Evolutionary conservation across 1,140 invertebrate species (phyloP).

Genomic region (Cryptotermes secundus): DNA sequence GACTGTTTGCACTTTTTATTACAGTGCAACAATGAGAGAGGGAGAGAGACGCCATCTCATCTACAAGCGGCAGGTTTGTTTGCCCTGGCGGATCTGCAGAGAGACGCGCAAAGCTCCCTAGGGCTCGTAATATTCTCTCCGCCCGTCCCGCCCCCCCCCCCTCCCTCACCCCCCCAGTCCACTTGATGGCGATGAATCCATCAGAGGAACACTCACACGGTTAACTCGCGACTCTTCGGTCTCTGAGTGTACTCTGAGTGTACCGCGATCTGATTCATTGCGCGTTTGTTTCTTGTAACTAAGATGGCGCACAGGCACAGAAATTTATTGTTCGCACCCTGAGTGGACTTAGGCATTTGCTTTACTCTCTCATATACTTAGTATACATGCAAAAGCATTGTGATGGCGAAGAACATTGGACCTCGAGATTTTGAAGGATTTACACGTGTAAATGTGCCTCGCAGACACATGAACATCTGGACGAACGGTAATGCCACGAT

Average conservation of each 20-base stretch:
- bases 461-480: no score
- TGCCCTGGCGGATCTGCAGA: not conserved
- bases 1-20: conserved; percentile 19
- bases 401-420: no score
- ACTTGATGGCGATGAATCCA: conserved; percentile 5
- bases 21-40: conserved; percentile 12
- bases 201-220: not conserved
- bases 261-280: not conserved
- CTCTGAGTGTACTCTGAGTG: not conserved
- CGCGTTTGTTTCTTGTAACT: not conserved
- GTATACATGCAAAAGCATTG: no score
- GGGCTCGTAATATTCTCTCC: conserved; percentile 5
- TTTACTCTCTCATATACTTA: no score
- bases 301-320: not conserved
- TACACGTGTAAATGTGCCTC: no score
- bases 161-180: not conserved
- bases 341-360: no score
- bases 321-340: not conserved
- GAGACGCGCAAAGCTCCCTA: not conserved
- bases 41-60: conserved; percentile 13
- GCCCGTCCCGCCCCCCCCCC: not conserved
- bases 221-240: not conserved
- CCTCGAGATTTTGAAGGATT: no score
- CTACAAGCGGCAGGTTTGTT: conserved; percentile 18
- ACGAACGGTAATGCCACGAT: no score